A percentile compares a stretch with the other conserved stretches of the same genome.
Evolutionary conservation across 2,888 invertebrate genomes (phyloP).

Genomic region (Epinotia ramella): DNA sequence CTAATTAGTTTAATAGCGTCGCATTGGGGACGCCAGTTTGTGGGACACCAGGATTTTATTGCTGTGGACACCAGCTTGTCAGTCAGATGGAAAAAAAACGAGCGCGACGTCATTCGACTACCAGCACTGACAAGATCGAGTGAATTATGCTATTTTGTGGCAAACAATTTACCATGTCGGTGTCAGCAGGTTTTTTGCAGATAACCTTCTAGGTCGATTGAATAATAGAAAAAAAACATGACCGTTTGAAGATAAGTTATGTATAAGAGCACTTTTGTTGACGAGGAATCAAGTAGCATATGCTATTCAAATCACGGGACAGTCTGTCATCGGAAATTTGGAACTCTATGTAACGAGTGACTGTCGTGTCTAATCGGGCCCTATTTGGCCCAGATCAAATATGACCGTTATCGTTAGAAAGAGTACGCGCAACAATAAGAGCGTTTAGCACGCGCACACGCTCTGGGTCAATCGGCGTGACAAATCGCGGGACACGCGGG

Average conservation of each 20-base stretch:
- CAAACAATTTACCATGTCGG: background rate
- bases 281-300: background rate
- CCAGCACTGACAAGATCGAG: constrained; percentile 9
- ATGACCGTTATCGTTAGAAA: constrained; percentile 41
- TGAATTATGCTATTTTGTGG: constrained; percentile 21
- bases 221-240: background rate
- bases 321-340: background rate
- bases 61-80: constrained; percentile 14
- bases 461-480: constrained; percentile 70
- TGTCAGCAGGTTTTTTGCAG: constrained; percentile 1
- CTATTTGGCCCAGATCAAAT: constrained; percentile 36
- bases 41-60: constrained; percentile 38
- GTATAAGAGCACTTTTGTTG: no score
- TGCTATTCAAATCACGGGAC: background rate
- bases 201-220: background rate
- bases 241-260: background rate
- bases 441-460: constrained; percentile 61
- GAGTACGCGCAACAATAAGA: constrained; percentile 38
- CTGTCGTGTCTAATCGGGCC: constrained; percentile 17
- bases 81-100: constrained; percentile 5
- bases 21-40: constrained; percentile 29
- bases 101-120: constrained; percentile 1
- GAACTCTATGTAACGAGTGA: background rate
- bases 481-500: constrained; percentile 71
- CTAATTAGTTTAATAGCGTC: constrained; percentile 35